A percentile compares a stretch with the other conserved stretches of the same genome.
These are phyloP conservation scores for Ameiurus melas DNA, from an alignment of 2,113 vertebrate genomes.

Conservation along the genomic window DNA sequence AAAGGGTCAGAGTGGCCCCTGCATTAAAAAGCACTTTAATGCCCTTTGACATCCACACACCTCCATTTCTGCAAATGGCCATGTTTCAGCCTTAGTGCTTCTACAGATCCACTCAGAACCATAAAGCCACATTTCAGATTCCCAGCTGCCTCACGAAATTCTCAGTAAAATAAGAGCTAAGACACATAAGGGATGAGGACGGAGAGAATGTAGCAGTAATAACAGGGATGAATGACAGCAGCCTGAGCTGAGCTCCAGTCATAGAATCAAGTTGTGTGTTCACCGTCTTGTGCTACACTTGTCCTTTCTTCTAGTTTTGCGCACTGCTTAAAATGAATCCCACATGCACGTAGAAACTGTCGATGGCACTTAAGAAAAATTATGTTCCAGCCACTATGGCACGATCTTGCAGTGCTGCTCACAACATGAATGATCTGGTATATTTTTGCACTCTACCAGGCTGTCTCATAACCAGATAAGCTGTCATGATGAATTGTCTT, in stretches of 20 bases:
- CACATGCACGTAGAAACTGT: neutral
- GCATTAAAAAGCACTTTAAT: neutral
- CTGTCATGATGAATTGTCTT: neutral
- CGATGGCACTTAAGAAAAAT: neutral
- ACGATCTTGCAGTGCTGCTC: neutral
- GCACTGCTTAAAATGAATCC: neutral
- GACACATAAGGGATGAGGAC: neutral
- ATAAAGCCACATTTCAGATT: neutral
- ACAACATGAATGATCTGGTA: neutral
- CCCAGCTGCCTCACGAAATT: neutral
- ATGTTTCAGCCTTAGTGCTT: neutral
- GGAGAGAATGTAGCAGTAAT: neutral
- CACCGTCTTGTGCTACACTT: neutral
- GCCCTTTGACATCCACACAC: neutral
- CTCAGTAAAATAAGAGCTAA: neutral
- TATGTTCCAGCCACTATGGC: too few relatives aligned
- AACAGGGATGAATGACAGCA: neutral
- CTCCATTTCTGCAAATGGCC: neutral
- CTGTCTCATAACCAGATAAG: neutral
- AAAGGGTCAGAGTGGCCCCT: neutral
- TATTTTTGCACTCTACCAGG: neutral
- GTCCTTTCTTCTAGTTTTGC: neutral
- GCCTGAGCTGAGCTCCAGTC: neutral
- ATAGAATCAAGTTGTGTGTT: neutral
- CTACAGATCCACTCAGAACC: neutral